Base-by-base conservation (phyloP, 2,888 invertebrate species). In the Helobdella robusta region DNA sequence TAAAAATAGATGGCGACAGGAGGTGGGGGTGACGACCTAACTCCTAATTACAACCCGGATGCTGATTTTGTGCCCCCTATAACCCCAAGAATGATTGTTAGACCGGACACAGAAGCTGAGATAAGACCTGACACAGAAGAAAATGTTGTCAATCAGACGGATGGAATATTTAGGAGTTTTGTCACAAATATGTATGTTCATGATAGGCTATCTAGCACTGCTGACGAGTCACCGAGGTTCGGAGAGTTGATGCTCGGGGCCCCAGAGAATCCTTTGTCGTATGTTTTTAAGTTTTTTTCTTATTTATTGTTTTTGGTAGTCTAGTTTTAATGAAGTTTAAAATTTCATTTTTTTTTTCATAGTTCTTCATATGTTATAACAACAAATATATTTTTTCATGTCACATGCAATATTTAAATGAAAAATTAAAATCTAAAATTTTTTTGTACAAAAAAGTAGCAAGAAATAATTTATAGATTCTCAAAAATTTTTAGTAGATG, bases 81-180 rank as follows among this genome's bases (percentile, higher is more conserved):
- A 64, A 70, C 72, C 15, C 71, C 72, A 11, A 64, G 65, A n/a
- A 63, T 72, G 65, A 69, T 73, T 35, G 58, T 67, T 32, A 70
- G 68, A 50, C 68, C 66, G 15, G 64, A 52, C 25, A 70, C 70
- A 35, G 58, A 58, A 15, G 54, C n/a, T 5, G 67, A 66, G n/a
- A 68, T 75, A 20, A 63, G 66, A 2, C 75, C 75, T 20, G 77
- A 77, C 66, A 72, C 74, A 4, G 77, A 75, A 63, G 74, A 76
- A 54, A 73, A 76, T 71, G 77, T 78, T n/a, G 69, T 70, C 20
- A 72, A 72, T 25, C 73, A 78, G 68, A 74, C 77, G 28, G 77
- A 76, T 52, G 74, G 73, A 64, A 73, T 78, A 0, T 75, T 78
- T 59, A 68, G 71, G 56, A 77, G 75, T 68, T 78, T 76, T 68